phyloP scores from a whole-genome alignment of 2,113 vertebrate genomes.

The Rhombomys opimus region DNA sequence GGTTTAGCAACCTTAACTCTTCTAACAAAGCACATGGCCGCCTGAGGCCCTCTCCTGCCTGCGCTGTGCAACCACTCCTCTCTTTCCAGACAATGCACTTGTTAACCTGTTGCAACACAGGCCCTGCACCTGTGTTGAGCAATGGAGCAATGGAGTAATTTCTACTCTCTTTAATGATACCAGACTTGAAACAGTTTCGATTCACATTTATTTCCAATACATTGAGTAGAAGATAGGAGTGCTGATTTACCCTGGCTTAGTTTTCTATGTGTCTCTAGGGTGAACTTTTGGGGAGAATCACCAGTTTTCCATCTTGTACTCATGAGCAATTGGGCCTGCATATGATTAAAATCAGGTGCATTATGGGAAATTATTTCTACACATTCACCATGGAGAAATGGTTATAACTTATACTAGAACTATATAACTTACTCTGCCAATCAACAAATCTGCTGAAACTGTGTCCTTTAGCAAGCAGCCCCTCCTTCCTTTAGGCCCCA shows the following conservation, averaged over 20 bases:
- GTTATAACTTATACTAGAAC: not conserved
- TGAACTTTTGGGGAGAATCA: not conserved
- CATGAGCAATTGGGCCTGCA: not conserved
- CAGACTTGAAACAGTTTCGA: not conserved
- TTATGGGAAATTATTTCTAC: not conserved
- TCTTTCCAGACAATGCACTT: not conserved
- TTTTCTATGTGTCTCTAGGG: not conserved
- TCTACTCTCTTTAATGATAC: not conserved
- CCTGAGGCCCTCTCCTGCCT: not conserved
- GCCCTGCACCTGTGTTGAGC: not conserved
- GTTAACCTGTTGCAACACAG: not conserved
- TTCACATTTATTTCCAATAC: not conserved
- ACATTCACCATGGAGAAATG: not conserved
- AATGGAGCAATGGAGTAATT: not conserved
- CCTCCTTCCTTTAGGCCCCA: not conserved
- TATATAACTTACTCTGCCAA: not conserved
- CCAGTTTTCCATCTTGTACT: not conserved
- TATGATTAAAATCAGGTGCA: not conserved
- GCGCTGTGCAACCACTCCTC: not conserved
- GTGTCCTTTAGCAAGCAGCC: not conserved
- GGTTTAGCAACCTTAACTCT: not conserved
- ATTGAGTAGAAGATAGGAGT: not conserved
- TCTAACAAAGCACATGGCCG: not conserved
- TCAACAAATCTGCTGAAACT: not conserved
- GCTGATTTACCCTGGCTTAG: not conserved